These are phyloP conservation scores for Aphaenogaster ashmeadi DNA, from an alignment of 1,140 invertebrate species.

Conservation along the genomic window DNA sequence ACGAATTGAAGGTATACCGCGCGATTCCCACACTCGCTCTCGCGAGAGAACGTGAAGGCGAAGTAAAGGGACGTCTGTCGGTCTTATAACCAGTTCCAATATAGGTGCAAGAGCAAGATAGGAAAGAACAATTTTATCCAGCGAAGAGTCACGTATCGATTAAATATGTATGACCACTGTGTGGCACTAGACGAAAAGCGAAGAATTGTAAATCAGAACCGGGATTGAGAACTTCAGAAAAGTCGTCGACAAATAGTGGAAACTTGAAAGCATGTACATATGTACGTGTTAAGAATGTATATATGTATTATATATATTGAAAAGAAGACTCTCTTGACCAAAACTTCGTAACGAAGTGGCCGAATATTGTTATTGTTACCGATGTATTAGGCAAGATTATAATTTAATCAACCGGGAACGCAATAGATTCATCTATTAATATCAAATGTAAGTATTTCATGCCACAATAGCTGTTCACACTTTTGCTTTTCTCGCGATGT, in stretches of 20 bases:
- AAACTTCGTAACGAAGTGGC: conserved; percentile 68
- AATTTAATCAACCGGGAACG: conserved; percentile 66
- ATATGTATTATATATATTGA: background rate
- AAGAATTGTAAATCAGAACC: conserved; percentile 73
- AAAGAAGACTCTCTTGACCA: conserved; percentile 59
- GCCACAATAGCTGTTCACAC: background rate
- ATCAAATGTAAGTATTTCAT: conserved; percentile 31
- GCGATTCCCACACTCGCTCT: conserved; percentile 7
- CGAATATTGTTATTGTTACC: conserved; percentile 53
- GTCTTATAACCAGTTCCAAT: conserved; percentile 29
- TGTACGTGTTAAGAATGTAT: background rate
- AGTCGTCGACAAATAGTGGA: conserved; percentile 26
- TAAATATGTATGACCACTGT: conserved; percentile 75
- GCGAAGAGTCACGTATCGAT: conserved; percentile 58
- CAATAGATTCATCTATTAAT: conserved; percentile 37
- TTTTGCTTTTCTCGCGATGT: background rate
- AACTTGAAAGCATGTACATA: conserved; percentile 3
- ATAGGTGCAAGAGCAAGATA: background rate
- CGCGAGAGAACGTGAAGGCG: background rate
- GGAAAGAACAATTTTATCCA: conserved; percentile 61
- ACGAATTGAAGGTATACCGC: conserved; percentile 73
- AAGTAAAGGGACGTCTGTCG: conserved; percentile 23
- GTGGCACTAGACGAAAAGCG: conserved; percentile 52
- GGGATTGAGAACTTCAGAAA: conserved; percentile 40
- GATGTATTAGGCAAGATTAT: conserved; percentile 68